phyloP scores from a whole-genome alignment of 2,888 invertebrate species.

The Sialis fuliginosa region DNA sequence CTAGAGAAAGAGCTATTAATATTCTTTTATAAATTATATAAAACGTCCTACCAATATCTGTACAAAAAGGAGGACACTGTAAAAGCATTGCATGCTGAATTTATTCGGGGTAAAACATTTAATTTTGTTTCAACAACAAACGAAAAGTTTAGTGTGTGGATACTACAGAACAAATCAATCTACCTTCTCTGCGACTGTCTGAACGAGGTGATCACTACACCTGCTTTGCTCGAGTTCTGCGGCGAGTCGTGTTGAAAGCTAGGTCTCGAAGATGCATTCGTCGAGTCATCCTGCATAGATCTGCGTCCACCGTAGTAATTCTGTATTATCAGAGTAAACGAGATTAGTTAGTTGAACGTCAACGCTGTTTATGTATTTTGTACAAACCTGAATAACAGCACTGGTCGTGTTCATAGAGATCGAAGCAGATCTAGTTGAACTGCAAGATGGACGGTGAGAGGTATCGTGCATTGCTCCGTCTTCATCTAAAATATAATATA shows the following conservation, averaged over 20 bases:
- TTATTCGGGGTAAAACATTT: no score
- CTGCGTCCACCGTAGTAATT: conserved; percentile 29
- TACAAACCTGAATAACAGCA: conserved; percentile 19
- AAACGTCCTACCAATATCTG: no score
- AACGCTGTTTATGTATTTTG: not conserved
- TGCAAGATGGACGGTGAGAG: conserved; percentile 19
- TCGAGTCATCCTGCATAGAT: conserved; percentile 27
- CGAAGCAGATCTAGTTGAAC: conserved; percentile 22
- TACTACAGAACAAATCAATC: no score
- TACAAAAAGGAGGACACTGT: no score
- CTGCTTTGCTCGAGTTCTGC: conserved; percentile 52
- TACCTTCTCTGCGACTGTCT: conserved; percentile 75
- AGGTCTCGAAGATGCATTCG: conserved; percentile 32
- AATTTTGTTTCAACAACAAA: no score
- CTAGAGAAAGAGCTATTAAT: no score
- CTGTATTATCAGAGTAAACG: conserved; percentile 16
- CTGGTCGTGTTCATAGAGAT: conserved; percentile 19
- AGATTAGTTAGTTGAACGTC: not conserved
- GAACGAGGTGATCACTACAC: conserved; percentile 81
- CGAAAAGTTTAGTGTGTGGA: no score
- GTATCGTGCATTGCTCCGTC: conserved; percentile 13
- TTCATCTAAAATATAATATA: not conserved
- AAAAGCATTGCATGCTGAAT: no score
- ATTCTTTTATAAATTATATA: no score
- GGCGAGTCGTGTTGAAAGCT: conserved; percentile 42